Conservation (phyloP, 2,888 invertebrate genomes). For the Schizotus pectinicornis region DNA sequence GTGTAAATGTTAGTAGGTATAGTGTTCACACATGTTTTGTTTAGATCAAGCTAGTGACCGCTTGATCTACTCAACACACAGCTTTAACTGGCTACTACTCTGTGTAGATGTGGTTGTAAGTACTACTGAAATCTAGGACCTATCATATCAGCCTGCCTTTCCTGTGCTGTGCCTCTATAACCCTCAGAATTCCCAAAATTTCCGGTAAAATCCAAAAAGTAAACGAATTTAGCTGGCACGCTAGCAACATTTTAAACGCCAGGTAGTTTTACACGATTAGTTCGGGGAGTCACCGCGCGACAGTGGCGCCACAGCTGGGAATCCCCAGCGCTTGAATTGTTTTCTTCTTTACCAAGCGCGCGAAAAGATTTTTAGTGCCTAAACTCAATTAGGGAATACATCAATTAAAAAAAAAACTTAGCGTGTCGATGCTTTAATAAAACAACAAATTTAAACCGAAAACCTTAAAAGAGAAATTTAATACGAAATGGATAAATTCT, state of each 20-base stretch:
- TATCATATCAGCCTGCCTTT: constrained; percentile 52
- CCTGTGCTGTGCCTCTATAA: constrained; percentile 48
- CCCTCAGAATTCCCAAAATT: constrained; percentile 1
- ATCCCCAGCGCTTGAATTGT: too few relatives aligned
- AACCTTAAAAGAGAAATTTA: too few relatives aligned
- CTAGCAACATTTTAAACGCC: background rate
- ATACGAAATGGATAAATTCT: background rate
- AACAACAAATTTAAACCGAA: too few relatives aligned
- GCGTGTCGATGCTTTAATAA: too few relatives aligned
- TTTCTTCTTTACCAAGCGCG: too few relatives aligned
- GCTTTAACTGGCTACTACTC: constrained; percentile 5
- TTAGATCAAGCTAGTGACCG: constrained; percentile 21
- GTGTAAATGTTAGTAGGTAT: constrained; percentile 8
- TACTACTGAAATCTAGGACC: constrained; percentile 37
- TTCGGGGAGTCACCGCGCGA: too few relatives aligned
- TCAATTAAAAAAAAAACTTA: background rate
- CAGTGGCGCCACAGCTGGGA: too few relatives aligned
- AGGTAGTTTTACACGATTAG: background rate
- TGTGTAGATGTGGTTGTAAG: constrained; percentile 16
- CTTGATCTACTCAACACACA: constrained; percentile 19
- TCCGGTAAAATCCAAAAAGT: too few relatives aligned
- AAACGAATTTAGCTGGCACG: too few relatives aligned
- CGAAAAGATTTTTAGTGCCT: background rate
- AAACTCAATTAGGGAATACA: background rate
- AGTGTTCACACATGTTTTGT: constrained; percentile 8